These are phyloP conservation scores for Tympanuchus pallidicinctus DNA, from an alignment of 2,113 vertebrate species.

Conservation along the genomic window DNA sequence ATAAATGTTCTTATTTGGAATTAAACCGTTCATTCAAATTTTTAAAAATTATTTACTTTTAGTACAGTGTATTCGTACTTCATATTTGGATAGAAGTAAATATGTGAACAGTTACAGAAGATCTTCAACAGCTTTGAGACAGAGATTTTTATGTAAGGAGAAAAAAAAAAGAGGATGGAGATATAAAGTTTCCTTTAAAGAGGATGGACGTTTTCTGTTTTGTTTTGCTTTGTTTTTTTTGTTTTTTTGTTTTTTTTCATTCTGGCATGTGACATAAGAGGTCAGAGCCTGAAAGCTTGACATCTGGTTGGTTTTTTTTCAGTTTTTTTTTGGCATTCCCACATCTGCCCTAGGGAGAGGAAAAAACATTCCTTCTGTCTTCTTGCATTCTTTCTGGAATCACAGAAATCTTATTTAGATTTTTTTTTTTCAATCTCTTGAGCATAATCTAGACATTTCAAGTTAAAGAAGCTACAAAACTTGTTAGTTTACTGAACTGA, in stretches of 20 bases:
- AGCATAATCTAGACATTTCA: neutral
- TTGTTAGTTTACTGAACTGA: neutral
- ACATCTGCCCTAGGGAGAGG: neutral
- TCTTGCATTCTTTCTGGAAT: neutral
- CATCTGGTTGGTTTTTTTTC: conserved; percentile 5
- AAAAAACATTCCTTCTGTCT: conserved; percentile 7
- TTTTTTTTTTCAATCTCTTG: neutral
- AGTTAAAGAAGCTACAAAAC: neutral
- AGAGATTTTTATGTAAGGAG: neutral
- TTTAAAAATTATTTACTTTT: neutral
- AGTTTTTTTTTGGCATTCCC: conserved; percentile 8
- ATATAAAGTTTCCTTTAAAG: neutral
- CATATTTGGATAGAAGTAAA: neutral
- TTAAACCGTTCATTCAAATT: neutral
- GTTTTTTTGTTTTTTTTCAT: neutral
- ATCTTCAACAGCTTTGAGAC: conserved; percentile 14
- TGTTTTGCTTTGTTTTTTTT: neutral
- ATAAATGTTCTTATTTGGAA: neutral
- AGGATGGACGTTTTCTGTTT: neutral
- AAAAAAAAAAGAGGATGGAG: neutral
- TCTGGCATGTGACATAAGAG: neutral
- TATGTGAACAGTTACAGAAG: neutral
- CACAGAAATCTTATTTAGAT: neutral
- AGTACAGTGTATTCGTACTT: neutral
- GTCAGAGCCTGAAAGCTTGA: neutral